phyloP scores from a whole-genome alignment of 2,113 vertebrate genomes.

The Butorides virescens region DNA sequence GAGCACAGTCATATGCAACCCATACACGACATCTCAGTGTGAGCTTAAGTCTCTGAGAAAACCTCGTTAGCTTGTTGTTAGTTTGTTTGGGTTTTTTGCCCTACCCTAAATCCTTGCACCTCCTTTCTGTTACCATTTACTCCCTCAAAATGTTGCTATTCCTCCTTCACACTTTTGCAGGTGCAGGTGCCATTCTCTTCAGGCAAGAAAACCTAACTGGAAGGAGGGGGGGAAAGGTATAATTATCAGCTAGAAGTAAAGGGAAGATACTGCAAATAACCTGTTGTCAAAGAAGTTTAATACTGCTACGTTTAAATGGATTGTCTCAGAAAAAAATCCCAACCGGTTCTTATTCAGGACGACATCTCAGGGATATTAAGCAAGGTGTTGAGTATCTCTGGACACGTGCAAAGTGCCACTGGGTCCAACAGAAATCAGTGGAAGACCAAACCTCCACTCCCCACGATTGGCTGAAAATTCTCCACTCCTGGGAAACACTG shows the following conservation, averaged over 20 bases:
- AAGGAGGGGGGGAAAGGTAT: not conserved
- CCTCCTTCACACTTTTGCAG: not conserved
- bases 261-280: not conserved
- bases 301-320: not conserved
- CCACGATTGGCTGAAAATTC: not conserved
- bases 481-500: not conserved
- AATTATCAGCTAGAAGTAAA: not conserved
- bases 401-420: not conserved
- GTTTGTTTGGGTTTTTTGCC: not conserved
- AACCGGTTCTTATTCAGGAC: not conserved
- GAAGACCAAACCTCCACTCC: not conserved
- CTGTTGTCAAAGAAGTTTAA: not conserved
- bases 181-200: not conserved
- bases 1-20: not conserved
- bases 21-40: not conserved
- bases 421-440: not conserved
- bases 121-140: not conserved
- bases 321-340: not conserved
- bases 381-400: not conserved
- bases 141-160: not conserved
- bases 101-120: not conserved
- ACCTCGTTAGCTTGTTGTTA: not conserved
- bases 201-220: not conserved
- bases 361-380: not conserved
- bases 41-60: not conserved